Percentiles rank a stretch among this genome's conserved stretches.
These are phyloP conservation scores for Heliconius cydno DNA, from an alignment of 2,888 invertebrate species.

Conservation along the genomic window DNA sequence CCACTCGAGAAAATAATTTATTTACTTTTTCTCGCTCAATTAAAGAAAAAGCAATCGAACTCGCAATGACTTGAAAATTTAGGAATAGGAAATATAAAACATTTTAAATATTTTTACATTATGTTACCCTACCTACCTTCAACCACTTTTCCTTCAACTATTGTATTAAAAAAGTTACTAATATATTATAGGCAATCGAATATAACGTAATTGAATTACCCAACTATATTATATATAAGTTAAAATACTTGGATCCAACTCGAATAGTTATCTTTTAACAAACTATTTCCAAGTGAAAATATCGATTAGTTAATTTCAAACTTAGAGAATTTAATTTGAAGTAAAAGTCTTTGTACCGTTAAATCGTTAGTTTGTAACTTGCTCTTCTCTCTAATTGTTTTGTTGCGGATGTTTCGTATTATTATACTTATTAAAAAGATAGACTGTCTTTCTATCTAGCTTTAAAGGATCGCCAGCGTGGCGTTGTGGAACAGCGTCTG, in stretches of 20 bases:
- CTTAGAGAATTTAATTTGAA: conserved; percentile 52
- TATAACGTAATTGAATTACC: neutral
- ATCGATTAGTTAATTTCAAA: conserved; percentile 37
- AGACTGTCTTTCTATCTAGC: no score
- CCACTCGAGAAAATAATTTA: neutral
- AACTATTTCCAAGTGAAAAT: conserved; percentile 25
- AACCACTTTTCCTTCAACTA: neutral
- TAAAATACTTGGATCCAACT: neutral
- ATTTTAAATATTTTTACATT: neutral
- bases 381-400: conserved; percentile 44
- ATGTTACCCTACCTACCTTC: no score
- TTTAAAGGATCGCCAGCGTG: no score
- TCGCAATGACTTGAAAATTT: neutral
- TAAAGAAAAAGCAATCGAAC: neutral
- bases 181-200: neutral
- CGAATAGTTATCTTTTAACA: neutral
- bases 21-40: neutral
- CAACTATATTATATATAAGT: neutral
- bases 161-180: neutral
- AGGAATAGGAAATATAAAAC: neutral
- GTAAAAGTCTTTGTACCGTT: conserved; percentile 49
- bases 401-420: conserved; percentile 31
- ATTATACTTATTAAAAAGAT: conserved; percentile 1
- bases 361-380: conserved; percentile 47
- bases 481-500: no score